Percentiles rank a stretch among this genome's conserved stretches.
phyloP scores from a whole-genome alignment of 1,140 invertebrate species.

The Lepidurus packardi region DNA sequence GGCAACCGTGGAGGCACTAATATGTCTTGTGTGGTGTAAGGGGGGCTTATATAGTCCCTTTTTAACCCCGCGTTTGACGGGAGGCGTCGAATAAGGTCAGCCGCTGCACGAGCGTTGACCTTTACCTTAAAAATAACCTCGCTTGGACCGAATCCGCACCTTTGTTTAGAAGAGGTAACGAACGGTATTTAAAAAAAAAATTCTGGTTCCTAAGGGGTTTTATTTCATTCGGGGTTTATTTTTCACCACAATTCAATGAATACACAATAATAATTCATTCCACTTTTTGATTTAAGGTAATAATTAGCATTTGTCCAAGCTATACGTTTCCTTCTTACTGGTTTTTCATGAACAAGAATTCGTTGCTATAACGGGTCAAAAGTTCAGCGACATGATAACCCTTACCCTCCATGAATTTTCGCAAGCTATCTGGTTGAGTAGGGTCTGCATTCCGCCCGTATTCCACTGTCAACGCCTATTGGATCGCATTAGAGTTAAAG shows the following conservation, averaged over 20 bases:
- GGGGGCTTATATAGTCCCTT: no score
- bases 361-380: background rate
- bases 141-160: background rate
- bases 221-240: no score
- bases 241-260: no score
- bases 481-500: background rate
- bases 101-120: background rate
- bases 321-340: background rate
- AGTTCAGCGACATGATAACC: background rate
- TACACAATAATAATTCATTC: no score
- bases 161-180: background rate
- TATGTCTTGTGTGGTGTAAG: no score
- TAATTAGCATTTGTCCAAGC: background rate
- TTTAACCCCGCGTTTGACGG: no score
- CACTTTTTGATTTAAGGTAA: no score
- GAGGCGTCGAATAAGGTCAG: background rate
- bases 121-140: background rate
- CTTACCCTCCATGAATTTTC: conserved; percentile 4
- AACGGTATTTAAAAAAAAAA: no score
- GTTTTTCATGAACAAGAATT: background rate
- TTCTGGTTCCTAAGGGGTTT: no score
- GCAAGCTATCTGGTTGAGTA: background rate
- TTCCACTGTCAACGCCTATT: conserved; percentile 1
- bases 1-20: no score
- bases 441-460: background rate